Evolutionary conservation across 2,113 vertebrate species (phyloP).

Genomic region (Taurulus bubalis): DNA sequence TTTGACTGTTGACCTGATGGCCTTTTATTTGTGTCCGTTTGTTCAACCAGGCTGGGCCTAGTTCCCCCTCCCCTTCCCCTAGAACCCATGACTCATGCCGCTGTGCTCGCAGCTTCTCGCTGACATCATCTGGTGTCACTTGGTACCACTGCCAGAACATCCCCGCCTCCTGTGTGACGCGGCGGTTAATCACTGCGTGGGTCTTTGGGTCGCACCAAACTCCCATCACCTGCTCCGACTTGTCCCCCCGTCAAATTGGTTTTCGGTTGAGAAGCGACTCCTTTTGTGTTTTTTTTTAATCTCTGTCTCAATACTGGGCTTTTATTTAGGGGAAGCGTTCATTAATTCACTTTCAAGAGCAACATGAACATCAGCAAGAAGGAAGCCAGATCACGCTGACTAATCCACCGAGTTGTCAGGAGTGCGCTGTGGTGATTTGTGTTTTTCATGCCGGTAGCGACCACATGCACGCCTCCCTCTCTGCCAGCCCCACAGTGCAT

Average conservation of each 20-base stretch:
- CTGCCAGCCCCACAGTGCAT: conserved; percentile 15
- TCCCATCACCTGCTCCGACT: conserved; percentile 3
- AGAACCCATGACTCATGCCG: too few species aligned
- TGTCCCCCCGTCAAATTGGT: not conserved
- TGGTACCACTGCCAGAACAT: conserved; percentile 25
- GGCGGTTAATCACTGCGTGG: not conserved
- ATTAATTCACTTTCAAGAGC: conserved; percentile 22
- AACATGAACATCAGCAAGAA: conserved; percentile 15
- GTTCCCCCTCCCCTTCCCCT: not conserved
- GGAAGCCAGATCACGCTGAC: conserved; percentile 19
- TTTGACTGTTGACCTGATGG: conserved; percentile 35
- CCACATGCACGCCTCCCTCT: conserved; percentile 12
- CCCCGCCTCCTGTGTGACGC: not conserved
- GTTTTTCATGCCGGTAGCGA: conserved; percentile 13
- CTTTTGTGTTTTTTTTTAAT: not conserved
- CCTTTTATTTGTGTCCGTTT: conserved; percentile 25
- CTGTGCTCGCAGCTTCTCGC: not conserved
- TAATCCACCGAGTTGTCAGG: conserved; percentile 11
- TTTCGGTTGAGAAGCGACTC: not conserved
- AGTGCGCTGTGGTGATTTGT: conserved; percentile 28
- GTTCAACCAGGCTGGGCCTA: conserved; percentile 9
- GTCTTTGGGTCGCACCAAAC: conserved; percentile 6
- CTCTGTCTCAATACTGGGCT: not conserved
- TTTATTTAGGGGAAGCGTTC: conserved; percentile 2
- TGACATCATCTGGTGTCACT: conserved; percentile 23